Base-by-base conservation (phyloP, 2,888 invertebrate species). In the Drosophila neonasuta region DNA sequence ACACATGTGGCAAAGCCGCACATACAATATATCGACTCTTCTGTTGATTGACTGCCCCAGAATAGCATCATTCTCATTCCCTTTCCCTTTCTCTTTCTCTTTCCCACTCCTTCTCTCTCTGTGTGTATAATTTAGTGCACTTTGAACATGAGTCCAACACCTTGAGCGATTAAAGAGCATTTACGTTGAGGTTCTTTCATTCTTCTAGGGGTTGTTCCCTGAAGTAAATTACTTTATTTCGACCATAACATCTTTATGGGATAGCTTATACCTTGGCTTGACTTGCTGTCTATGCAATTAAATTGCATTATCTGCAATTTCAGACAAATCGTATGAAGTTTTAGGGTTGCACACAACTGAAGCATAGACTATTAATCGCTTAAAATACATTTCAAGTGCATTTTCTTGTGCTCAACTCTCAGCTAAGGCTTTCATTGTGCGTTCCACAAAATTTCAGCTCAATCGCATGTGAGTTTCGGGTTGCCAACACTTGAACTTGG, bases 11-110 rank as follows among this genome's bases (percentile, higher is more conserved):
- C 71, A 58, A 45, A 24, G 64, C 49, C 11, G 65, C 58, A 52
- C 24, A 24, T 6, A 24, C 24, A 24, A 24, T 24, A 24, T 11
- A 45, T 30, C 32, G 48, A 24, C 42, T 46, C 41, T 15, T 20
- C 45, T 42, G 74, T 42, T 74, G 74, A 74, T 74, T 74, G 74
- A 74, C 76, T 46, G 67, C 41, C 32, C n/a, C n/a, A 34, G 34
- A 34, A 34, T 34, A 34, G 34, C 10, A 34, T 34, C 24, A 20
- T 6, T 24, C 24, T 20, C 24, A 4, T 10, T 46, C 13, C 17
- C 17, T 17, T 20, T 29, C 9, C 7, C 24, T 50, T 11, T n/a
- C n/a, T n/a, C n/a, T n/a, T n/a, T 20, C 29, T 10, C 41, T 20
- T 30, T 20, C 50, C 20, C 30, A 49, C 17, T 20, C 17, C 17